Evolutionary conservation across 2,113 vertebrate genomes (phyloP), one percentile per base, ranked within the genome.

Genomic region (Dasyurus viverrinus): DNA sequence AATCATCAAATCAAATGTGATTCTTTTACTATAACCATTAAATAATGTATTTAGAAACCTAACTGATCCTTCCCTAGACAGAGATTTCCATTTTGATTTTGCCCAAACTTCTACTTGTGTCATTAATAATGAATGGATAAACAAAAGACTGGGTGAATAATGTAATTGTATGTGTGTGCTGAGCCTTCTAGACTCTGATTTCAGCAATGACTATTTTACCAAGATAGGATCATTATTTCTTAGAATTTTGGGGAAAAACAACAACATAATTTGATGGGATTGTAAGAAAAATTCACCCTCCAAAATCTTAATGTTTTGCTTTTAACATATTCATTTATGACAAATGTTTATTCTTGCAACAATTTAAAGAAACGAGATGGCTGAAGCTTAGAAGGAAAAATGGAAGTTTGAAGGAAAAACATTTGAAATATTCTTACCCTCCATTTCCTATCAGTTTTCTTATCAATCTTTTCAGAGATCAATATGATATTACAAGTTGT

Each of bases 91-190:
- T 91, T 93, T 96, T 97, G 98, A 98, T 98, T 97, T 97, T 97
- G 97, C 98, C 98, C 98, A 47, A 97, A 98, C 98, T 98, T 96
- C 95, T 96, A 98, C 97, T 97, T 98, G 97, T 96, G 97, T 94
- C 97, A 55, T 96, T 54, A 48, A 96, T 98, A 97, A 97, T 98
- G 97, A 98, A 98, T 98, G 98, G 98, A 94, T 96, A 97, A 90
- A 27, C 48, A 95, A 97, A 95, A 89, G 97, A 97, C 96, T 97
- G 96, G 94, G 95, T 95, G 91, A 96, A 54, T 54, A 94, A 97
- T 68, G 14, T 14, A 68, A 14, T n/a, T 68, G 30, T 26, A n/a
- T 97, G 96, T 97, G 93, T 96, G 90, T 92, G 89, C 52, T 94
- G 93, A 97, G 3, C 60, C 93, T 97, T 97, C 94, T 94, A n/a